phyloP scores from a whole-genome alignment of 2,113 vertebrate genomes.

The Gymnarchus niloticus region DNA sequence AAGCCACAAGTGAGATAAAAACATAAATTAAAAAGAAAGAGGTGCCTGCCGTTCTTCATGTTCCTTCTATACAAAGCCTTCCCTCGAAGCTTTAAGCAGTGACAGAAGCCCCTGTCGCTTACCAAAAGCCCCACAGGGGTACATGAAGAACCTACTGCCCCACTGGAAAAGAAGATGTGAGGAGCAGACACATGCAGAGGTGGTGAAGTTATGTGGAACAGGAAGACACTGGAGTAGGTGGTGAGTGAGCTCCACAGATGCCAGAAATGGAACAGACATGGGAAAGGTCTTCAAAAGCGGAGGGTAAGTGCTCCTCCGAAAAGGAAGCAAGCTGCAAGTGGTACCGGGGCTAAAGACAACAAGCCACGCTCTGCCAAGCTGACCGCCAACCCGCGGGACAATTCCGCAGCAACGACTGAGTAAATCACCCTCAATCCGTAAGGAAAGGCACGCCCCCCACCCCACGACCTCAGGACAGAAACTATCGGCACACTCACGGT shows the following conservation, averaged over 20 bases:
- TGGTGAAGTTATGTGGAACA: neutral
- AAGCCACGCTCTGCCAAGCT: neutral
- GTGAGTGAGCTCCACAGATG: neutral
- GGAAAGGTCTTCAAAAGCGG: neutral
- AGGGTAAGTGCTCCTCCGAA: neutral
- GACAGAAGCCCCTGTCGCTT: neutral
- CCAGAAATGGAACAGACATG: neutral
- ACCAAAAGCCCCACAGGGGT: neutral
- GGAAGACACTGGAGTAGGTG: neutral
- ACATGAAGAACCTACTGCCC: neutral
- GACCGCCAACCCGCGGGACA: neutral
- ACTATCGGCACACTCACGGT: slow-evolving; percentile 72
- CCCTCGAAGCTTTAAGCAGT: neutral
- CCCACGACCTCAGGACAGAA: neutral
- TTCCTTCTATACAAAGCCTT: neutral
- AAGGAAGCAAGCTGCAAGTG: neutral
- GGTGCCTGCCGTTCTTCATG: neutral
- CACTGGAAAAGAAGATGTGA: neutral
- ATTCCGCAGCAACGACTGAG: neutral
- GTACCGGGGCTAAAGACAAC: neutral
- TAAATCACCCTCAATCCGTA: neutral
- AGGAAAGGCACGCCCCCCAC: neutral
- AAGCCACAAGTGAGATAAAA: neutral
- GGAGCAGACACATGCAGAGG: neutral
- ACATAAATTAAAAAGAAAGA: neutral